phyloP scores from a whole-genome alignment of 2,888 invertebrate genomes.

The Eudasyphora cyanicolor region DNA sequence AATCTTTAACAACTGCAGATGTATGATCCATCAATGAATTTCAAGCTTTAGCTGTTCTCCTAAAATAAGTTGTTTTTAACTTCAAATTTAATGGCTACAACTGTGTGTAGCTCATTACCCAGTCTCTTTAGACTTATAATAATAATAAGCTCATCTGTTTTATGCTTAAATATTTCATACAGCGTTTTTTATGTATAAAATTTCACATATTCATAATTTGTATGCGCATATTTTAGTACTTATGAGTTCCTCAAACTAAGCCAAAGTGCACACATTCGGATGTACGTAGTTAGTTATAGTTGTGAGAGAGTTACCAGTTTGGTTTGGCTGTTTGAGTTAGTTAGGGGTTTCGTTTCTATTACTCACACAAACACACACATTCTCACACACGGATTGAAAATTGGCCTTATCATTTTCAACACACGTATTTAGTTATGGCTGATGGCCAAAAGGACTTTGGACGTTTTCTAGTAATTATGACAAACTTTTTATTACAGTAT shows the following conservation, averaged over 20 bases:
- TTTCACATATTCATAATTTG: constrained; percentile 10
- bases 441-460: background rate
- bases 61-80: too few relatives aligned
- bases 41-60: too few relatives aligned
- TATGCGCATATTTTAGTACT: background rate
- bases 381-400: background rate
- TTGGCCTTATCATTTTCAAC: constrained; percentile 38
- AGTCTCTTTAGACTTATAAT: background rate
- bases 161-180: background rate
- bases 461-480: constrained; percentile 20
- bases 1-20: too few relatives aligned
- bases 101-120: background rate
- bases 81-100: too few relatives aligned
- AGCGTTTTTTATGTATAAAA: background rate
- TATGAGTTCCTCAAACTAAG: constrained; percentile 7
- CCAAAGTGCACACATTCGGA: background rate
- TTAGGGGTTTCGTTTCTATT: background rate
- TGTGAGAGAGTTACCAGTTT: background rate
- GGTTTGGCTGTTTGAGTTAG: too few relatives aligned
- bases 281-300: background rate
- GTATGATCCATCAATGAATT: too few relatives aligned
- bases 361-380: background rate
- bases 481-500: constrained; percentile 27
- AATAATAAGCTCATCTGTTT: background rate
- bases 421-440: constrained; percentile 30